Conservation (phyloP, 2,113 vertebrate genomes). For the Neolamprologus falcicula region DNA sequence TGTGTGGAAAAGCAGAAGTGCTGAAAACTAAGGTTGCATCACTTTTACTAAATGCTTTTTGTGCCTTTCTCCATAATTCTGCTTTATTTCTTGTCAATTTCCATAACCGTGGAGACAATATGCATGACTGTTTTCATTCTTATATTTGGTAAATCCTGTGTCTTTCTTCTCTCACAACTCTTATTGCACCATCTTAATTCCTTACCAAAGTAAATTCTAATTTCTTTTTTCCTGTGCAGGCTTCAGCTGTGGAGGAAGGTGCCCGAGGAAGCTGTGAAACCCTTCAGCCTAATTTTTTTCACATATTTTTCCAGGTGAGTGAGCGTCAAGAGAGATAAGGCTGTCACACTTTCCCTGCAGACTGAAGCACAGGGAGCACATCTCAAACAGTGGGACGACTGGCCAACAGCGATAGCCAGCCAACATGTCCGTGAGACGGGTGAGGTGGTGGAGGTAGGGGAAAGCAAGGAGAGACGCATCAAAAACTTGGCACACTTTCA, state of each 20-base stretch:
- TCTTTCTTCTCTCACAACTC: background rate
- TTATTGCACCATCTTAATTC: background rate
- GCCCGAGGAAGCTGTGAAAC: background rate
- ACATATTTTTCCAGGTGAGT: slow-evolving; percentile 51
- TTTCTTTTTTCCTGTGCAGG: background rate
- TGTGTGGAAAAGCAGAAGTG: background rate
- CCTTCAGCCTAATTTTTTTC: background rate
- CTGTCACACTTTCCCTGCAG: slow-evolving; percentile 47
- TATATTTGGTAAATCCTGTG: background rate
- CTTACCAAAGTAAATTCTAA: background rate
- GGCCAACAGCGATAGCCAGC: slow-evolving; percentile 54
- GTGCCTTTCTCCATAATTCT: background rate
- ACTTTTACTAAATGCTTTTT: background rate
- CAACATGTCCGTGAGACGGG: slow-evolving; percentile 36
- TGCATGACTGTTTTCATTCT: background rate
- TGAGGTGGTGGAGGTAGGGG: background rate
- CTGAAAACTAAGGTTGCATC: background rate
- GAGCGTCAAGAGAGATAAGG: slow-evolving; percentile 50
- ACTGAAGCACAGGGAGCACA: slow-evolving; percentile 42
- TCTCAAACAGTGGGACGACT: slow-evolving; percentile 48
- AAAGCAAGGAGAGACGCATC: background rate
- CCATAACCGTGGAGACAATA: background rate
- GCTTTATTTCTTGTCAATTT: background rate
- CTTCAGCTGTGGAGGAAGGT: slow-evolving; percentile 16
- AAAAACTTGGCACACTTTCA: slow-evolving; percentile 48